These are phyloP conservation scores for Mungos mungo DNA, from an alignment of 2,113 vertebrate genomes.

Conservation along the genomic window DNA sequence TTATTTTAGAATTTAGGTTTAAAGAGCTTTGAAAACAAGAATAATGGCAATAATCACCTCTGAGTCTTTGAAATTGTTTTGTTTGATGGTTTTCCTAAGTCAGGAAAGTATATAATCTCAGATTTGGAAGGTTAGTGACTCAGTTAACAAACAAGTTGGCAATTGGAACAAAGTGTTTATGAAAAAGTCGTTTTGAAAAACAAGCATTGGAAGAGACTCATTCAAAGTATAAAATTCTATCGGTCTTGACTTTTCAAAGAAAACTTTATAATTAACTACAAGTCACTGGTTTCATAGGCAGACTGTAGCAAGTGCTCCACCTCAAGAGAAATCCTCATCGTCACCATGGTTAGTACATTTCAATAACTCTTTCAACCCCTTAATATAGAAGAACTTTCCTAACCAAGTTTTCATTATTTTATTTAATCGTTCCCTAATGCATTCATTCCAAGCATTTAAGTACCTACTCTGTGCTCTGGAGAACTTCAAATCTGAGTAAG, in stretches of 20 bases:
- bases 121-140: conserved; percentile 56
- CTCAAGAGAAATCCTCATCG: not conserved
- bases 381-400: not conserved
- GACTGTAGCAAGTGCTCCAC: not conserved
- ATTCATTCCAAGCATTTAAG: not conserved
- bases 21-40: conserved; percentile 47
- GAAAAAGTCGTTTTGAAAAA: conserved; percentile 57
- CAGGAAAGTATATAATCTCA: conserved; percentile 45
- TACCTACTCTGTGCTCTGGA: not conserved
- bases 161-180: conserved; percentile 53
- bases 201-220: not conserved
- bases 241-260: not conserved
- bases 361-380: not conserved
- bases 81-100: conserved; percentile 57
- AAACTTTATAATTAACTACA: conserved; percentile 54
- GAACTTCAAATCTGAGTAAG: not conserved
- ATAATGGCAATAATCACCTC: not conserved
- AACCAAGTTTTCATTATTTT: not conserved
- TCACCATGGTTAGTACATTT: not conserved
- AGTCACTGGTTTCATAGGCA: not conserved
- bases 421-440: not conserved
- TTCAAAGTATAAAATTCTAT: conserved; percentile 38
- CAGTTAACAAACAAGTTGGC: conserved; percentile 45
- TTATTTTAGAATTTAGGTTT: conserved; percentile 16
- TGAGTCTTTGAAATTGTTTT: conserved; percentile 39